Base-by-base conservation (phyloP, 2,888 invertebrate genomes). In the Acronicta alni region DNA sequence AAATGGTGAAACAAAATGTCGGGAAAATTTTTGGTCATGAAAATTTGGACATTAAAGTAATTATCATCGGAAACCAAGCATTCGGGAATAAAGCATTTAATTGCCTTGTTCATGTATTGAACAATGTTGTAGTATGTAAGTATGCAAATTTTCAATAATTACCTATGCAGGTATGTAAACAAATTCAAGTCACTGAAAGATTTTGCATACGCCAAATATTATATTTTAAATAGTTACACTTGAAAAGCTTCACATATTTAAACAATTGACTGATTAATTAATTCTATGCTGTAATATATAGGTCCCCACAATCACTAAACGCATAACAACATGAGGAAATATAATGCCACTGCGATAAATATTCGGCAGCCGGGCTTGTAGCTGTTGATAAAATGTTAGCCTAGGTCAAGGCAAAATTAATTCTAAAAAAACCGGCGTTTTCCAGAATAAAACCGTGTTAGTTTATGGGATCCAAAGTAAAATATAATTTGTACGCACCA, bases 391-490 rank as follows among this genome's bases (percentile, higher is more conserved):
- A 90, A 89, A 87, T 89, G 89, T 94, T 93, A 91, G 88, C 89
- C 89, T 91, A 93, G 93, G 93, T 93, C 93, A 93, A 89, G 92
- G 90, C 84, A 71, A 89, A 82, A 80, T 77, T 70, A 39, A 80
- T 81, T 74, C 65, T 58, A 69, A 60, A 79, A 83, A 80, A 55
- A 59, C 53, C 57, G 69, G 41, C 15, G 56, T 14, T 65, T 38
- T 57, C 20, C 35, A 39, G 16, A 17, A 41, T 39, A 46, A 48
- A 45, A 57, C 57, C 17, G 42, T 26, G 45, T 65, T 43, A 18
- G 20, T 35, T 8, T 39, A 32, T 49, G 48, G 38, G 38, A 57
- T 45, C 38, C 18, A 49, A 70, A 68, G 70, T 69, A 70, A 57
- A 66, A 52, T 39, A 52, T 59, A 2, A 81, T 84, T 63, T 58